Evolutionary conservation across 2,113 vertebrate genomes (phyloP).

Genomic region (Vicugna pacos): DNA sequence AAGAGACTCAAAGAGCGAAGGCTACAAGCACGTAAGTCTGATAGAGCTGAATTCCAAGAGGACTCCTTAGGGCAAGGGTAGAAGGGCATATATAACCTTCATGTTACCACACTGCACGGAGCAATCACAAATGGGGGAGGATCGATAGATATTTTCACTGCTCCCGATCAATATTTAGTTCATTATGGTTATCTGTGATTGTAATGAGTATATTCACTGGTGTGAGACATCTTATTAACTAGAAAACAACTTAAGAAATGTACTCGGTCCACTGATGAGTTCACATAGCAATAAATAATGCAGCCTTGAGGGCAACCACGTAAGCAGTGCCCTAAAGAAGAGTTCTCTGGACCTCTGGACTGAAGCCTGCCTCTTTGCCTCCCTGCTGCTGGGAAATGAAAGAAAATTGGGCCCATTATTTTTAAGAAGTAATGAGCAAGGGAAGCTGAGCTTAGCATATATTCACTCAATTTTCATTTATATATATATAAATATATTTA

Average conservation of each 20-base stretch:
- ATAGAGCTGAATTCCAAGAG: not conserved
- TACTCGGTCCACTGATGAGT: not conserved
- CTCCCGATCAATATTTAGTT: constrained; percentile 52
- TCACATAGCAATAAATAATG: not conserved
- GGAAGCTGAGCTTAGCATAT: not conserved
- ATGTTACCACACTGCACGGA: not conserved
- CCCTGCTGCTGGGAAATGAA: not conserved
- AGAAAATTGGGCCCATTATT: not conserved
- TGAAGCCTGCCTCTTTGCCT: not conserved
- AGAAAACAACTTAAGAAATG: constrained; percentile 45
- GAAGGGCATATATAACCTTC: not conserved
- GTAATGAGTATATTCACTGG: not conserved
- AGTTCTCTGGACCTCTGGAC: not conserved
- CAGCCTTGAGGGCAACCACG: not conserved
- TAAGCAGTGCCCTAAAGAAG: not conserved
- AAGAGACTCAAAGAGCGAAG: not conserved
- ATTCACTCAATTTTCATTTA: not conserved
- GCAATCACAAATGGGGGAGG: not conserved
- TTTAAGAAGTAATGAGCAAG: not conserved
- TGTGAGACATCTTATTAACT: constrained; percentile 22
- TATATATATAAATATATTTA: too few species aligned
- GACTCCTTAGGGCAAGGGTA: not conserved
- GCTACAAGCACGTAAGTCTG: not conserved
- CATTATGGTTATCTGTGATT: not conserved
- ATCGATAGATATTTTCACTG: not conserved